These are phyloP conservation scores for Phalloptychus januarius DNA, from an alignment of 2,797 vertebrate genomes.

Conservation along the genomic window DNA sequence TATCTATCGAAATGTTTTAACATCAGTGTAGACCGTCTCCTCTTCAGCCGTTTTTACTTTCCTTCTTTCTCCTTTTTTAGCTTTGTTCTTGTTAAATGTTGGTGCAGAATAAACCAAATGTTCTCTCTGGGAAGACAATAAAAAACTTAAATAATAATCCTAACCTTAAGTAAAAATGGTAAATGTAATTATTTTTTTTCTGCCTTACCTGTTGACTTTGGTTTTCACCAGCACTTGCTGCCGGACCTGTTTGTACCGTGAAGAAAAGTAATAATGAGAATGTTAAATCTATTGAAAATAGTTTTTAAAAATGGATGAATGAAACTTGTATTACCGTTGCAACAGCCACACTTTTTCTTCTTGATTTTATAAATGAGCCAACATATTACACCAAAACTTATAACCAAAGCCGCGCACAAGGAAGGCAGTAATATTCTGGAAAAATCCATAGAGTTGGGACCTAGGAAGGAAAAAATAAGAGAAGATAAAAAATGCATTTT, in stretches of 20 bases:
- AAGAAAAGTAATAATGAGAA: background rate
- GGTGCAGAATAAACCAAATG: constrained; percentile 6
- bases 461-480: background rate
- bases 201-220: no score
- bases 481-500: background rate
- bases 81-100: background rate
- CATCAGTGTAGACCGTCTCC: background rate
- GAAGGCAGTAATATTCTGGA: fast-evolving
- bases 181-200: no score
- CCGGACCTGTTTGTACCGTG: background rate
- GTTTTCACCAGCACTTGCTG: fast-evolving
- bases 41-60: background rate
- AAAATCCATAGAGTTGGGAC: fast-evolving
- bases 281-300: no score
- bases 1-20: background rate
- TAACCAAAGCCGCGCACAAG: background rate
- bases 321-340: background rate
- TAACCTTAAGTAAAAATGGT: no score
- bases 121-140: background rate
- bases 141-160: background rate
- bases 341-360: background rate
- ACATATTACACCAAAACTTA: constrained; percentile 1
- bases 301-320: background rate
- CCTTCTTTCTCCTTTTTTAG: background rate
- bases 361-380: constrained; percentile 11